These are phyloP conservation scores for Poecile montanus DNA, from an alignment of 2,797 vertebrate genomes.

Conservation along the genomic window DNA sequence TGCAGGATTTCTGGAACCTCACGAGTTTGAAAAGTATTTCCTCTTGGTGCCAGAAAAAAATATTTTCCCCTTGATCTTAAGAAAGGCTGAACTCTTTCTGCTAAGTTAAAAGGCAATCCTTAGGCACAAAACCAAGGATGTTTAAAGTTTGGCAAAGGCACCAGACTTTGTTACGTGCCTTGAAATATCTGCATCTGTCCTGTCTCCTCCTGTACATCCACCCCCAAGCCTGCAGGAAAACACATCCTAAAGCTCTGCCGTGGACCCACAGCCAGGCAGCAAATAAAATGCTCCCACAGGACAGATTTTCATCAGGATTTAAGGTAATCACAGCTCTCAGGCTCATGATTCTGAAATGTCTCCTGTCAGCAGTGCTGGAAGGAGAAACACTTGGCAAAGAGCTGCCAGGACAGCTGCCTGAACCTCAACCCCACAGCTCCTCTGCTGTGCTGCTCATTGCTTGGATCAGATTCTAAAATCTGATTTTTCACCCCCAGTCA, in stretches of 20 bases:
- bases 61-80: not conserved
- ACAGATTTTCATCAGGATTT: not conserved
- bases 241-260: not conserved
- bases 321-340: not conserved
- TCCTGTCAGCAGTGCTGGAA: not conserved
- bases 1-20: constrained; percentile 18
- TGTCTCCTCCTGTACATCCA: rapidly evolving
- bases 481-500: not conserved
- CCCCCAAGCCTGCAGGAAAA: not conserved
- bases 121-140: not conserved
- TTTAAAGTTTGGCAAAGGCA: not conserved
- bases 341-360: not conserved
- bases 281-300: not conserved
- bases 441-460: not conserved
- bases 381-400: not conserved
- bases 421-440: rapidly evolving
- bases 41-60: not conserved
- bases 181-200: not conserved
- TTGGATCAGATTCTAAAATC: not conserved
- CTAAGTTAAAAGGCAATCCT: not conserved
- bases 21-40: not conserved
- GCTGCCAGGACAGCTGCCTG: not conserved
- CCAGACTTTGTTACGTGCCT: not conserved
- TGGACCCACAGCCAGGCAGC: not conserved
- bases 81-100: not conserved